Percentiles rank a stretch among this genome's conserved stretches.
Evolutionary conservation across 2,797 vertebrate genomes (phyloP).

Genomic region (Adrianichthys oophorus): DNA sequence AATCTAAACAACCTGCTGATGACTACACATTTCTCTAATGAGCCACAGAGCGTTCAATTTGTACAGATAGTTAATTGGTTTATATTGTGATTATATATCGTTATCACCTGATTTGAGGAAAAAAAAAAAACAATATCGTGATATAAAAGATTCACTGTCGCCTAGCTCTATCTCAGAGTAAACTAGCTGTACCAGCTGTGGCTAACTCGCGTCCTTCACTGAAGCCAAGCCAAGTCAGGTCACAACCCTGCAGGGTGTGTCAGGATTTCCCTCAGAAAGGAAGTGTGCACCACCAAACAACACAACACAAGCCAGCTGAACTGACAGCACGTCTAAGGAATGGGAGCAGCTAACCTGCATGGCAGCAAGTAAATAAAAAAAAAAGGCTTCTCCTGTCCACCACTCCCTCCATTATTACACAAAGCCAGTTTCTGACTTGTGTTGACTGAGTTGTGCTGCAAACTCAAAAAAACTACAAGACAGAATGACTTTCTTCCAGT

Average conservation of each 20-base stretch:
- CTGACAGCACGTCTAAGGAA: no score
- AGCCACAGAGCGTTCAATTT: no score
- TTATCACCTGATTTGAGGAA: neutral
- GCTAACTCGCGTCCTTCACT: slow-evolving; percentile 9
- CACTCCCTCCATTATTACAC: neutral
- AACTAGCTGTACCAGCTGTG: slow-evolving; percentile 10
- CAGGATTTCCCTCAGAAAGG: slow-evolving; percentile 25
- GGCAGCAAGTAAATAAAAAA: no score
- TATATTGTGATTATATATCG: no score
- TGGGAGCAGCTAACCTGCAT: no score
- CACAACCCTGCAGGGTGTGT: slow-evolving; percentile 28
- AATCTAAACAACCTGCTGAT: no score
- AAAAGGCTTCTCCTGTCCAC: no score
- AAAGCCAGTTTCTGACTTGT: neutral
- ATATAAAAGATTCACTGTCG: no score
- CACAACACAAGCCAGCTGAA: neutral
- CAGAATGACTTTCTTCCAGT: neutral
- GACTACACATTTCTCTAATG: no score
- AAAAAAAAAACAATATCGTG: neutral
- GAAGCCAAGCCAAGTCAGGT: slow-evolving; percentile 5
- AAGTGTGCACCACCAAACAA: slow-evolving; percentile 8
- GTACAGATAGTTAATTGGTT: no score
- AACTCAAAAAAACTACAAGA: neutral
- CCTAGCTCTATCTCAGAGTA: neutral
- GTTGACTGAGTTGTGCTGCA: neutral